Conservation (phyloP, 2,888 invertebrate species). For the Galerucella nymphaeae region DNA sequence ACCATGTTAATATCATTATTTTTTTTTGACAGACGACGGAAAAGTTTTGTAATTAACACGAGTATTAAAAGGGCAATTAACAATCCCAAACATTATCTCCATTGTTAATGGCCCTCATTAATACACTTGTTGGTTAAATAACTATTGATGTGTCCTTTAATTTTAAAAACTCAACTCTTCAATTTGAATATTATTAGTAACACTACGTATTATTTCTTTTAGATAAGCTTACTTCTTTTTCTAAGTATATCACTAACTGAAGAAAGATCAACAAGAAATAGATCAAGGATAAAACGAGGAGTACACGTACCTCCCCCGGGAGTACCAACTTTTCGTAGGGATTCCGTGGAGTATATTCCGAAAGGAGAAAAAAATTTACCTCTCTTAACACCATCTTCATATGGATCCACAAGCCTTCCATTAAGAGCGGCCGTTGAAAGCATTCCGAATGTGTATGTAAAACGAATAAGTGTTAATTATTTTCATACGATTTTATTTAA, state of each 20-base stretch:
- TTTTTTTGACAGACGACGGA: too few species aligned
- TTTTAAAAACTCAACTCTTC: not conserved
- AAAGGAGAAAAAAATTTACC: constrained; percentile 30
- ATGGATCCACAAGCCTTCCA: constrained; percentile 68
- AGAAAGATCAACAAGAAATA: constrained; percentile 46
- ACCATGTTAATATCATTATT: too few species aligned
- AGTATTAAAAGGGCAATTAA: too few species aligned
- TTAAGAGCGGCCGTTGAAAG: constrained; percentile 83
- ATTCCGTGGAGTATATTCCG: constrained; percentile 65
- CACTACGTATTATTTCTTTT: constrained; percentile 47
- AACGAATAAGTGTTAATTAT: not conserved
- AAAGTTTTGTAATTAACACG: too few species aligned
- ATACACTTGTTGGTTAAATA: too few species aligned
- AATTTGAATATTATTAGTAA: not conserved
- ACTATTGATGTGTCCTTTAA: too few species aligned
- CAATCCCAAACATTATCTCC: too few species aligned
- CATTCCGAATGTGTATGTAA: constrained; percentile 68
- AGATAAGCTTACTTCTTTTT: constrained; percentile 54
- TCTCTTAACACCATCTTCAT: constrained; percentile 51
- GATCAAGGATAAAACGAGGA: constrained; percentile 46
- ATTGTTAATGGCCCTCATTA: too few species aligned
- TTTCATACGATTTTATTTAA: constrained; percentile 12
- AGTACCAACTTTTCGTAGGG: constrained; percentile 62
- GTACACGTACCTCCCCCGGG: constrained; percentile 56
- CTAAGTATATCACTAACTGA: constrained; percentile 54